Percentiles rank a stretch among this genome's conserved stretches.
Evolutionary conservation across 1,140 invertebrate species (phyloP).

Genomic region (Kradibia gibbosae): DNA sequence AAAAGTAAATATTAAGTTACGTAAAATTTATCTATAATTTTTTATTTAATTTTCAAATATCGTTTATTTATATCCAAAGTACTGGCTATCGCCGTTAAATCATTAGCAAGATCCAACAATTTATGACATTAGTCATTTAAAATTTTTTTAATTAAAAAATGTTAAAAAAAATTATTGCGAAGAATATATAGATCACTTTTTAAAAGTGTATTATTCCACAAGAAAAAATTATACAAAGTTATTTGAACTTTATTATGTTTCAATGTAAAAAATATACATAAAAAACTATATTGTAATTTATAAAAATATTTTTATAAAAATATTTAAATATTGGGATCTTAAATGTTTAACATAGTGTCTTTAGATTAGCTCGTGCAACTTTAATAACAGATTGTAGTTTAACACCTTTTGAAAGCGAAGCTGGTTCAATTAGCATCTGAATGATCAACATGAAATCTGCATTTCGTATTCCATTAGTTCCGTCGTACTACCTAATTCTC

Average conservation of each 20-base stretch:
- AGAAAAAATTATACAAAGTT: no score
- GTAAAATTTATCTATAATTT: background rate
- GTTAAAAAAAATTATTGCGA: no score
- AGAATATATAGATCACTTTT: no score
- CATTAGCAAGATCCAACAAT: background rate
- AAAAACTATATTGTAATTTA: no score
- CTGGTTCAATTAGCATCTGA: slow-evolving; percentile 30
- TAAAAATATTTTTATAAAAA: no score
- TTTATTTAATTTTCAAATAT: background rate
- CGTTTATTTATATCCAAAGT: slow-evolving; percentile 4
- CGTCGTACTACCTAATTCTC: slow-evolving; percentile 8
- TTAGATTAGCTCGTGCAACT: slow-evolving; percentile 5
- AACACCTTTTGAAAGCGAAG: slow-evolving; percentile 36
- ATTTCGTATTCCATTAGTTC: slow-evolving; percentile 33
- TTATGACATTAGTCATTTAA: background rate
- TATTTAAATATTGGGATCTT: background rate
- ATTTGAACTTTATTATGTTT: no score
- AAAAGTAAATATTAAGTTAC: background rate
- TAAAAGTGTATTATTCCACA: no score
- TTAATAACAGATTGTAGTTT: slow-evolving; percentile 30
- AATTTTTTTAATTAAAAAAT: background rate
- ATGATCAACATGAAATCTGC: slow-evolving; percentile 33
- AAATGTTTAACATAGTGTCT: background rate
- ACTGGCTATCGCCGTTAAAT: background rate
- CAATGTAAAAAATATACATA: no score